These are phyloP conservation scores for Galagoides demidoff DNA, from an alignment of 2,797 vertebrate genomes.

Conservation along the genomic window DNA sequence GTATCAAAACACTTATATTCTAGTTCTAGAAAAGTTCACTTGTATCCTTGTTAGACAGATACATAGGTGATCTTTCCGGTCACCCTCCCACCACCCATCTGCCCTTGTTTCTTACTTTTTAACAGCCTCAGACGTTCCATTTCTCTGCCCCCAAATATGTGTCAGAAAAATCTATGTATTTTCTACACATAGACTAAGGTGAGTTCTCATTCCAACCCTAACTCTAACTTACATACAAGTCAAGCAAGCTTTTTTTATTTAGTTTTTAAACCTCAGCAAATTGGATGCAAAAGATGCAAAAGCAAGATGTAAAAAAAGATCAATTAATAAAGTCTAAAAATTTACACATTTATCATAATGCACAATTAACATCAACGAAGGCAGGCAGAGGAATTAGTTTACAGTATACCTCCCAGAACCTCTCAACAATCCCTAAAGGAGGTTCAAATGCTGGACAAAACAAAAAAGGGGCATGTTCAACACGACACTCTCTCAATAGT, in stretches of 20 bases:
- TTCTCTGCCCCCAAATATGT: neutral
- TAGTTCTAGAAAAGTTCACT: too few species aligned
- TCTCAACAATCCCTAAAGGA: neutral
- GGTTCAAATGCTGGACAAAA: neutral
- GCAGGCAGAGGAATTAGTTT: neutral
- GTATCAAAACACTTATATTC: too few species aligned
- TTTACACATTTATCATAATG: neutral
- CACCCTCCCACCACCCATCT: too few species aligned
- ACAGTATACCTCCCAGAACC: neutral
- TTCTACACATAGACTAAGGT: neutral
- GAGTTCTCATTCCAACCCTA: neutral
- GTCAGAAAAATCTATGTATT: neutral
- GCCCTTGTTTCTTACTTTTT: constrained; percentile 6
- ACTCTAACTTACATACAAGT: neutral
- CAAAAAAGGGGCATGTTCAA: neutral
- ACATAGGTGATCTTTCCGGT: too few species aligned
- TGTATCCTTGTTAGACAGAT: too few species aligned
- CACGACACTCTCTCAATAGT: neutral
- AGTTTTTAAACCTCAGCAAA: constrained; percentile 11
- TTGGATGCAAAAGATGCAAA: constrained; percentile 1
- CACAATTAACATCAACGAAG: neutral
- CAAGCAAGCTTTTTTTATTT: neutral
- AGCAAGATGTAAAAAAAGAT: neutral
- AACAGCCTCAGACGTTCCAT: neutral
- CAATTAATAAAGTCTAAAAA: neutral